Evolutionary conservation across 2,797 vertebrate species (phyloP).

Genomic region (Protosalanx chinensis): DNA sequence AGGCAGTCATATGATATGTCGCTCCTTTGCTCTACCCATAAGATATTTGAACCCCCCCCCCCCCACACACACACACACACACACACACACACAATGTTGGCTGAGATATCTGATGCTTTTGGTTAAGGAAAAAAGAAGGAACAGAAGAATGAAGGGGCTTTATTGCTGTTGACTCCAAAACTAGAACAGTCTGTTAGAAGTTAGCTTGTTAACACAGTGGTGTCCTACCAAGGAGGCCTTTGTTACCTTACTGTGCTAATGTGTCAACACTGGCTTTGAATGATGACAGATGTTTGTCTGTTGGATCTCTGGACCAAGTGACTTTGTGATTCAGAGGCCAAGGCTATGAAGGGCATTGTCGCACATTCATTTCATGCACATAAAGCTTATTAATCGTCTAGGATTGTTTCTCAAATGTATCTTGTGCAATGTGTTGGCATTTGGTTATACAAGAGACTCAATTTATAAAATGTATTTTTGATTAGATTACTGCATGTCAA

Average conservation of each 20-base stretch:
- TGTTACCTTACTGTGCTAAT: background rate
- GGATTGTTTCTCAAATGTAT: background rate
- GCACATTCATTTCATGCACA: background rate
- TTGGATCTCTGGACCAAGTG: background rate
- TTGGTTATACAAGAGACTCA: background rate
- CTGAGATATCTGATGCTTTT: constrained; percentile 7
- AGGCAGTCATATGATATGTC: constrained; percentile 1
- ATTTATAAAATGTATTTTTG: too few species aligned
- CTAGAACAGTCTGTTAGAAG: background rate
- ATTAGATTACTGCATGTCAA: too few species aligned
- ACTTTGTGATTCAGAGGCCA: background rate
- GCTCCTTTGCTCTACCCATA: constrained; percentile 3
- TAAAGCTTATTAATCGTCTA: background rate
- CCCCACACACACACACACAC: background rate
- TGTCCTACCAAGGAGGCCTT: background rate
- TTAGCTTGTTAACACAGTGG: background rate
- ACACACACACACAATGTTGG: background rate
- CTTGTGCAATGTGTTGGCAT: background rate
- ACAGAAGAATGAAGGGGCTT: background rate
- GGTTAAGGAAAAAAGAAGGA: background rate
- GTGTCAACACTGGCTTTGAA: background rate
- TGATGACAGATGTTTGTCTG: constrained; percentile 1
- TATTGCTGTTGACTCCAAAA: background rate
- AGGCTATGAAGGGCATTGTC: background rate
- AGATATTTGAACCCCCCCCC: background rate